Evolutionary conservation across 2,113 vertebrate species (phyloP), one percentile per base, ranked within the genome.

Genomic region (Cyanistes caeruleus): DNA sequence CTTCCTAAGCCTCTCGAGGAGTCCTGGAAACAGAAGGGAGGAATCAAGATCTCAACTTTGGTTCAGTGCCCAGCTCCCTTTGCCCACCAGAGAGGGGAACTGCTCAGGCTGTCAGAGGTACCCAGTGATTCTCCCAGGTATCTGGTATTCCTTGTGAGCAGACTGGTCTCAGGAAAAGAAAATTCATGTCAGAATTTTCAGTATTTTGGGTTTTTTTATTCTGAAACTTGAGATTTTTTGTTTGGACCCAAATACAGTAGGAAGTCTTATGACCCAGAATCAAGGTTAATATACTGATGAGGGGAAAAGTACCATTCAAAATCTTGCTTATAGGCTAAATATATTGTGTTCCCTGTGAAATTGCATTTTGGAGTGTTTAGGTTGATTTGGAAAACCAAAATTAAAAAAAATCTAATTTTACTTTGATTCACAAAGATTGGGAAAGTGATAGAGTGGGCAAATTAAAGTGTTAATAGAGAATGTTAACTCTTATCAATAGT

Each of bases 71-170:
- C 1, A 2, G 15, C 25, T 76, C 49, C 20, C 19, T 84, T 77
- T 73, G 22, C 23, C 7, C 27, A 43, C 14, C 13, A 1, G 3
- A 68, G 49, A 58, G 15, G 18, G 64, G 11, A 22, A 30, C 31
- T 58, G 22, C 31, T 70, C 8, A 41, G 68, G 18, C 31, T 58
- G 5, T 19, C 3, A 10, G 46, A 20, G 22, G 7, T 76, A 86
- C 16, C 35, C 41, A 33, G 31, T 1, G 1, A 30, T 59, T 78
- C 73, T 67, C 21, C 4, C 0, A 1, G 18, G 8, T 87, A 5
- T 37, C 28, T 81, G 48, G 7, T 49, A 30, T 56, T 72, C 21
- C 31, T 56, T 62, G 25, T 15, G 17, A 91, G 31, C 13, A 74
- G 41, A 33, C 8, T 65, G 44, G 53, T 55, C 53, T 88, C 72